A percentile compares a stretch with the other conserved stretches of the same genome.
Conservation (phyloP, 2,113 vertebrate genomes). For the Otolemur garnettii region DNA sequence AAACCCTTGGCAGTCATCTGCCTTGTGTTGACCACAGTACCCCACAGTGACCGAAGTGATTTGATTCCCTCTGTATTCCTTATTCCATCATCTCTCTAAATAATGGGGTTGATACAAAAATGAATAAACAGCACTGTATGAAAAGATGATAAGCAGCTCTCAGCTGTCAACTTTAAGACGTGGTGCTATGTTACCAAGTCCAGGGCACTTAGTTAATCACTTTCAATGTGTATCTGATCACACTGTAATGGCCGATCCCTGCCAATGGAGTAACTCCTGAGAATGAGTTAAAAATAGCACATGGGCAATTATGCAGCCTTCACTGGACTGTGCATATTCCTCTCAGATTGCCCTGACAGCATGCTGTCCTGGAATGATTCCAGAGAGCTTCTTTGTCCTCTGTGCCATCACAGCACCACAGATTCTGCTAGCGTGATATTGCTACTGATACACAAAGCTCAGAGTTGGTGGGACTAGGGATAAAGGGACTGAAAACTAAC, state of each 20-base stretch:
- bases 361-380: constrained; percentile 41
- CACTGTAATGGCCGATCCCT: constrained; percentile 38
- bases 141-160: neutral
- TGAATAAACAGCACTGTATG: neutral
- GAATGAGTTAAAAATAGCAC: constrained; percentile 74
- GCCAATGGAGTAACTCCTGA: constrained; percentile 1
- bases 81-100: neutral
- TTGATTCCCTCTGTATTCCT: neutral
- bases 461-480: neutral
- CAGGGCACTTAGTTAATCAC: constrained; percentile 57
- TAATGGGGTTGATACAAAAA: neutral
- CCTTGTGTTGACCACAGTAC: neutral
- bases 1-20: neutral
- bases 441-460: constrained; percentile 17
- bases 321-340: constrained; percentile 32
- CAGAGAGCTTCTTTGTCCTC: constrained; percentile 53
- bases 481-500: constrained; percentile 25
- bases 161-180: constrained; percentile 34
- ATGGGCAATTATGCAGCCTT: constrained; percentile 52
- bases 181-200: neutral
- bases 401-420: constrained; percentile 13
- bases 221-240: constrained; percentile 57
- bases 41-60: neutral
- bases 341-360: constrained; percentile 39
- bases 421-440: constrained; percentile 3